phyloP scores from a whole-genome alignment of 2,888 invertebrate genomes.

The Biston stratarius region DNA sequence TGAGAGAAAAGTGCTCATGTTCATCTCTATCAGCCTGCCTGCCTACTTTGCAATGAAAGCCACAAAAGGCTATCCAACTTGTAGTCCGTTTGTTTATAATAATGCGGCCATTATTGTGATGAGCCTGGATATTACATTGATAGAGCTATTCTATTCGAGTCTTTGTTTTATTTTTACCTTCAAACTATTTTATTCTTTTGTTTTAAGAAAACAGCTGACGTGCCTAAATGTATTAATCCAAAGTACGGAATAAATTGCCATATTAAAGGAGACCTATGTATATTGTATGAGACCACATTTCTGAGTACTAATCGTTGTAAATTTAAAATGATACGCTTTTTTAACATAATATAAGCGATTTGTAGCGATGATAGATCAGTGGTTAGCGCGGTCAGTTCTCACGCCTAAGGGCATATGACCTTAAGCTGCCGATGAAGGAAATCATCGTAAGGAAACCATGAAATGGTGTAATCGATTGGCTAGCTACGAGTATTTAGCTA shows the following conservation, averaged over 20 bases:
- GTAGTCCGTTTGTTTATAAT: slow-evolving; percentile 54
- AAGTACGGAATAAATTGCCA: background rate
- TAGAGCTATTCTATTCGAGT: slow-evolving; percentile 37
- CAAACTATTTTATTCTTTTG: slow-evolving; percentile 31
- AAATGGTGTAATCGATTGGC: no score
- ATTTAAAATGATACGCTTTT: no score
- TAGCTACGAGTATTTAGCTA: no score
- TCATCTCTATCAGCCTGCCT: background rate
- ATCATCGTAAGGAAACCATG: no score
- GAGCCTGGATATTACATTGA: slow-evolving; percentile 47
- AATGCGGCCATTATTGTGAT: slow-evolving; percentile 60
- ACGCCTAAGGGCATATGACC: no score
- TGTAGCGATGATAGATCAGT: no score
- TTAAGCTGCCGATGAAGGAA: no score
- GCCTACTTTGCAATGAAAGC: slow-evolving; percentile 9
- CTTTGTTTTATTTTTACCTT: slow-evolving; percentile 38
- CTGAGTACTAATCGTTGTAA: no score
- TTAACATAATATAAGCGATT: no score
- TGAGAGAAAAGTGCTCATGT: background rate
- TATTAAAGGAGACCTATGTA: no score
- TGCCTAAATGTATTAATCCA: background rate
- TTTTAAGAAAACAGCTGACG: slow-evolving; percentile 15
- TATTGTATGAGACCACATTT: no score
- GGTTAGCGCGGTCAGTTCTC: no score
- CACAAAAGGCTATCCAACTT: slow-evolving; percentile 49